Evolutionary conservation across 1,140 invertebrate genomes (phyloP).

Genomic region (Drosophila sturtevanti): DNA sequence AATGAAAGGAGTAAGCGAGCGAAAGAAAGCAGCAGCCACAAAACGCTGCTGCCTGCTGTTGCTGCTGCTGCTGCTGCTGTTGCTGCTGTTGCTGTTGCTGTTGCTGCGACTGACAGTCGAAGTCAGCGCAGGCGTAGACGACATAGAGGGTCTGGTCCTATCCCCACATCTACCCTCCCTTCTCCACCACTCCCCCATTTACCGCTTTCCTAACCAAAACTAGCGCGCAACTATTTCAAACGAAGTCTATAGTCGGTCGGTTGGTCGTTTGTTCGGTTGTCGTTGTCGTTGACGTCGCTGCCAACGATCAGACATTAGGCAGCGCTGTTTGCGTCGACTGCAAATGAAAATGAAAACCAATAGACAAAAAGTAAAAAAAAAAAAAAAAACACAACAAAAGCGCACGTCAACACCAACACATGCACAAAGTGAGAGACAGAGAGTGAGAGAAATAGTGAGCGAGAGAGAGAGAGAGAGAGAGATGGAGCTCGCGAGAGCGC

Average conservation of each 20-base stretch:
- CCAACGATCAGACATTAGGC: constrained; percentile 57
- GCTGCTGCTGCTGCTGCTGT: constrained; percentile 25
- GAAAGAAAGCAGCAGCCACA: constrained; percentile 82
- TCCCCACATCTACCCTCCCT: constrained; percentile 7
- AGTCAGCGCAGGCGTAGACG: constrained; percentile 49
- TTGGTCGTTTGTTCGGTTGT: neutral
- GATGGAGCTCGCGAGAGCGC: neutral
- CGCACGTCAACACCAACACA: constrained; percentile 38
- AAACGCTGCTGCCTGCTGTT: constrained; percentile 53
- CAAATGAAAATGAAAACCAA: constrained; percentile 80
- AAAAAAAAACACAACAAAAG: constrained; percentile 34
- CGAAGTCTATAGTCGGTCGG: constrained; percentile 9
- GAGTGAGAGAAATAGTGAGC: constrained; percentile 6
- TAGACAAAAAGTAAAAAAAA: constrained; percentile 70
- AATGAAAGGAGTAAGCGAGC: constrained; percentile 83
- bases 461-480: neutral
- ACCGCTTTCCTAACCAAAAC: constrained; percentile 34
- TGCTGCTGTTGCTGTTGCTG: constrained; percentile 28
- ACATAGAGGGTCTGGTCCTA: constrained; percentile 17
- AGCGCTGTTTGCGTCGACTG: constrained; percentile 44
- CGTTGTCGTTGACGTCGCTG: neutral
- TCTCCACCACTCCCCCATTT: neutral
- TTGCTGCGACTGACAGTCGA: constrained; percentile 24
- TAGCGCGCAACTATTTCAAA: constrained; percentile 50
- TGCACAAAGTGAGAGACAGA: constrained; percentile 36